These are phyloP conservation scores for Cataglyphis hispanica DNA, from an alignment of 1,140 invertebrate species.

Conservation along the genomic window DNA sequence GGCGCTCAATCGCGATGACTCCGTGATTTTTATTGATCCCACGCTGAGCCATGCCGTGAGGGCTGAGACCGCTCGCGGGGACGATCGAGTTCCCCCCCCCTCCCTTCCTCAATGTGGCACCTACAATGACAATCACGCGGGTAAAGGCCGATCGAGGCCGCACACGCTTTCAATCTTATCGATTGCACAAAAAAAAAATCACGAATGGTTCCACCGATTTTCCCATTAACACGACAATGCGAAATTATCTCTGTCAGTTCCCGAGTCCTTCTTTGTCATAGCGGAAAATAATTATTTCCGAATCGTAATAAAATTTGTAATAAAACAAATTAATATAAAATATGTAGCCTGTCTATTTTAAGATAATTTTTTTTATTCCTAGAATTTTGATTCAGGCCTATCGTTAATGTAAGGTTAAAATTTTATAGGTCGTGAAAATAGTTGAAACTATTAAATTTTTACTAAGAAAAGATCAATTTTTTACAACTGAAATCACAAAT, in stretches of 20 bases:
- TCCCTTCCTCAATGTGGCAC: slow-evolving; percentile 46
- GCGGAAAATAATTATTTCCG: neutral
- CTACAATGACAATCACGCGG: slow-evolving; percentile 75
- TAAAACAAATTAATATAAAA: neutral
- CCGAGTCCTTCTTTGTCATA: neutral
- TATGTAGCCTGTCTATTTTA: neutral
- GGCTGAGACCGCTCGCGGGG: slow-evolving; percentile 63
- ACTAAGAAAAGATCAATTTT: neutral
- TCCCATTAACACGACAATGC: slow-evolving; percentile 64
- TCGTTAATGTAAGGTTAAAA: neutral
- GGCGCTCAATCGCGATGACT: slow-evolving; percentile 85
- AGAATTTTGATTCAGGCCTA: too few species aligned
- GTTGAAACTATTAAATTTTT: neutral
- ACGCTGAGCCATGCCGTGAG: slow-evolving; percentile 74
- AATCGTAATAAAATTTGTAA: slow-evolving; percentile 14
- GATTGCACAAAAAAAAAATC: slow-evolving; percentile 58
- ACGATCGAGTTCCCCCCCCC: slow-evolving; percentile 1
- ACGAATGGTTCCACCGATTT: slow-evolving; percentile 67
- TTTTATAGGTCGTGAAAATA: neutral
- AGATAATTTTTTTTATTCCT: neutral
- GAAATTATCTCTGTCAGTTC: slow-evolving; percentile 41
- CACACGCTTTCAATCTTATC: slow-evolving; percentile 72
- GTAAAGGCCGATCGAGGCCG: slow-evolving; percentile 48
- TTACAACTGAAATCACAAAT: neutral
- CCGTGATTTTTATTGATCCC: slow-evolving; percentile 83